Base-by-base conservation (phyloP, 2,888 invertebrate species). In the Phoenoteleia sp. region DNA sequence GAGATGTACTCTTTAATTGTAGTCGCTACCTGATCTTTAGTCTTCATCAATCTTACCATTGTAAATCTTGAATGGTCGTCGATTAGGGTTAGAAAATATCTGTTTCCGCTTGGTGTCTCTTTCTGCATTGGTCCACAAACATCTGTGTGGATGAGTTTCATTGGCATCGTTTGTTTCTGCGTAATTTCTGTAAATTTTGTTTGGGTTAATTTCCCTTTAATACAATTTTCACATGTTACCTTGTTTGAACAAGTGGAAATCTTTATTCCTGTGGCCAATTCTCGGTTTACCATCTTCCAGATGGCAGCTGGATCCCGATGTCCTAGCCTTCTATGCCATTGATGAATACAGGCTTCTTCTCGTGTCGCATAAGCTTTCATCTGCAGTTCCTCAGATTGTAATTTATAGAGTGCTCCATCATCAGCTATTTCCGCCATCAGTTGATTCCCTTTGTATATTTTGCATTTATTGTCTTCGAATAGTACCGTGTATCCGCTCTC, bases 41-140 rank as follows among this genome's bases (percentile, higher is more conserved):
- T 9, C 9, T 56, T 60, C 6, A 88, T 1, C 7, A 87, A 45
- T 58, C 82, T 62, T 1, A 88, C 58, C 2, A 23, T 36, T 0
- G 84, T 74, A 21, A 76, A 86, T 3, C 86, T 36, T 1, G 81
- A 85, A 23, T 74, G 64, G 17, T 86, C 87, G 42, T 88, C 87
- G 3, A 86, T 88, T 0, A 88, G 66, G 0, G 86, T 86, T 11
- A 88, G 23, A 25, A 85, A 67, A 58, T 89, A 88, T 54, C 84
- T 76, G 49, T 87, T 88, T 15, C 74, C 81, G 0, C 75, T 64
- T n/a, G 83, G 85, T 6, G 87, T 86, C 3, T 15, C 3, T n/a
- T 72, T 87, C 19, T 87, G 86, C 87, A 89, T 89, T 0, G 86
- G 87, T 11, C 89, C 88, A 15, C 88, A 90, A 6, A 91, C 33